phyloP scores from a whole-genome alignment of 2,797 vertebrate species.

The Cyprinella venusta region DNA sequence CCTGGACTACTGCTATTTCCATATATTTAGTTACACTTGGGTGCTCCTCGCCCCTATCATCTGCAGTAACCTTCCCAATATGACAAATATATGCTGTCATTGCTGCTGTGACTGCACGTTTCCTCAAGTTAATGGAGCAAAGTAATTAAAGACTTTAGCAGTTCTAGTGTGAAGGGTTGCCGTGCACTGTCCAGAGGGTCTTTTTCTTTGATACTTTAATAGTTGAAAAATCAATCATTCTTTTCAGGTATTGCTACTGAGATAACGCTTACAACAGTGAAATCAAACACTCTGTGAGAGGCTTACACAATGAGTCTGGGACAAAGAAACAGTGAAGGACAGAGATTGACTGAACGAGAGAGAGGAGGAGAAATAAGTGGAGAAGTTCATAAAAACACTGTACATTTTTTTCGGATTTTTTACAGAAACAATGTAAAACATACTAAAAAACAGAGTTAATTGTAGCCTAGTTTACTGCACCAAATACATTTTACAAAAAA shows the following conservation, averaged over 20 bases:
- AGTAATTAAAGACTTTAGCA: conserved; percentile 48
- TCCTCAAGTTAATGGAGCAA: conserved; percentile 63
- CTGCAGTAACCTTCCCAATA: conserved; percentile 42
- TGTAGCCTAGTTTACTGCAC: not conserved
- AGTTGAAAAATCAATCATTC: conserved; percentile 70
- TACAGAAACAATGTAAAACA: not conserved
- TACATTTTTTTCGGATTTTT: not conserved
- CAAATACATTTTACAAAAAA: not conserved
- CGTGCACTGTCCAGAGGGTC: conserved; percentile 56
- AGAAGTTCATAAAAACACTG: not conserved
- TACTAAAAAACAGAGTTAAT: not conserved
- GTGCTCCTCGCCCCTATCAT: not conserved
- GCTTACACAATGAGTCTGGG: conserved; percentile 34
- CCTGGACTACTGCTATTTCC: not conserved
- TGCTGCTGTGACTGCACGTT: conserved; percentile 43
- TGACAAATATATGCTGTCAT: conserved; percentile 42
- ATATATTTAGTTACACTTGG: not conserved
- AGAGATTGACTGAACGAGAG: conserved; percentile 21
- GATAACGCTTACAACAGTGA: conserved; percentile 49
- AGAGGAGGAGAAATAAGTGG: conserved; percentile 24
- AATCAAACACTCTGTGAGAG: conserved; percentile 61
- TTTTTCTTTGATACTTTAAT: conserved; percentile 68
- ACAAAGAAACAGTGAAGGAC: conserved; percentile 41
- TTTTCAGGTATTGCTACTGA: conserved; percentile 64
- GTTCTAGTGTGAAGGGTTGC: conserved; percentile 19